phyloP scores from a whole-genome alignment of 1,140 invertebrate genomes.

The Lordiphosa clarofinis region DNA sequence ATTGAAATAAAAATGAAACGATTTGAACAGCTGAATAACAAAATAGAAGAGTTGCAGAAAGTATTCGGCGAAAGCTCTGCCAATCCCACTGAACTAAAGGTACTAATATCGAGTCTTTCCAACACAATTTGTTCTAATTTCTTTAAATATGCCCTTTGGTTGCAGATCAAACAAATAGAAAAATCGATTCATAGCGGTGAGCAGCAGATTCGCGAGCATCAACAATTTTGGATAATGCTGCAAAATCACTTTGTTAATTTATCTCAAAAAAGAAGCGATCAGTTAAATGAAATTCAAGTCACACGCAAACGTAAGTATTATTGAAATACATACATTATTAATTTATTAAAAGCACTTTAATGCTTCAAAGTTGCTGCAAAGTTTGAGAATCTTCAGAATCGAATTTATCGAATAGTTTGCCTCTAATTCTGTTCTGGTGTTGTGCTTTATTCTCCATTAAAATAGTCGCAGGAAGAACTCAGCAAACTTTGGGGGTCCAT shows the following conservation, averaged over 20 bases:
- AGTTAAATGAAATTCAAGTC: conserved; percentile 84
- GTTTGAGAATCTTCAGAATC: too few relatives aligned
- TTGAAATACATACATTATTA: not conserved
- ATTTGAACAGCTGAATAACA: conserved; percentile 55
- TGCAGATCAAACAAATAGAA: conserved; percentile 82
- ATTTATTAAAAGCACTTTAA: not conserved
- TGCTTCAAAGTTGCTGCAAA: too few relatives aligned
- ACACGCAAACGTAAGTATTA: conserved; percentile 83
- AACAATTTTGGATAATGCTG: conserved; percentile 87
- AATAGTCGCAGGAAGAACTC: too few relatives aligned
- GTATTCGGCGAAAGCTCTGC: conserved; percentile 56
- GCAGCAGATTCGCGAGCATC: conserved; percentile 83
- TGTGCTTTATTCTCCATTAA: too few relatives aligned
- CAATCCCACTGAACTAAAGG: conserved; percentile 82
- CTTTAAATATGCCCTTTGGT: not conserved
- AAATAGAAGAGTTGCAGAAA: conserved; percentile 64
- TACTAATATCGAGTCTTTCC: conserved; percentile 45
- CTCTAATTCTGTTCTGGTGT: too few relatives aligned
- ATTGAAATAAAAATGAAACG: conserved; percentile 71
- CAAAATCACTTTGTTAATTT: conserved; percentile 86
- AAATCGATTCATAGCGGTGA: conserved; percentile 83
- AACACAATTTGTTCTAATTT: not conserved
- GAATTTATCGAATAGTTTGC: too few relatives aligned
- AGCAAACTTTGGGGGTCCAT: too few relatives aligned
- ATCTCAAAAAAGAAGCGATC: conserved; percentile 84